Percentiles rank a stretch among this genome's conserved stretches.
Conservation (phyloP, 2,797 vertebrate species). For the Anguilla pacifica region DNA sequence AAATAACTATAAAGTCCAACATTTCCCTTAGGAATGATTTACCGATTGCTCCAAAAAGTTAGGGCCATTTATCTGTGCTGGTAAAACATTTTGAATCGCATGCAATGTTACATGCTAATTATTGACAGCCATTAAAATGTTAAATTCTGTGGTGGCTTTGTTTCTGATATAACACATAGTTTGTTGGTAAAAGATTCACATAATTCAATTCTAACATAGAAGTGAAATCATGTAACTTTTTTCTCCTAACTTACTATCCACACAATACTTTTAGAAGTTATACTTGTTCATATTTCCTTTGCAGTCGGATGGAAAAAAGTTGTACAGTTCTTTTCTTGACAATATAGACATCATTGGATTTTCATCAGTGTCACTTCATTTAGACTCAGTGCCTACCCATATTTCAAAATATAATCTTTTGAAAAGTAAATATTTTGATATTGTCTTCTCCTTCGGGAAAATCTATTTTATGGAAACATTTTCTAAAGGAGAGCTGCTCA, state of each 20-base stretch:
- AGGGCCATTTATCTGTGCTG: constrained; percentile 20
- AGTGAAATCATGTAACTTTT: not conserved
- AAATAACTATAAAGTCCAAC: constrained; percentile 14
- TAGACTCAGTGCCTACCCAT: constrained; percentile 17
- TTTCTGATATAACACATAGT: not conserved
- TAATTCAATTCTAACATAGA: not conserved
- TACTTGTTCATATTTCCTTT: constrained; percentile 21
- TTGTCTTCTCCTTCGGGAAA: constrained; percentile 34
- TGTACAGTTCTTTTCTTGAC: constrained; percentile 23
- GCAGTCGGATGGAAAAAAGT: not conserved
- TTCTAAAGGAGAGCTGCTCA: constrained; percentile 37
- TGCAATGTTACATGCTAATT: not conserved
- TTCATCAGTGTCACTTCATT: constrained; percentile 31
- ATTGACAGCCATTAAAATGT: not conserved
- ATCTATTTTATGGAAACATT: constrained; percentile 39
- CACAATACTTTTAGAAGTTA: not conserved
- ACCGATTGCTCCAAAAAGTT: not conserved
- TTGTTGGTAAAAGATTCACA: not conserved
- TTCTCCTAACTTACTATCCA: not conserved
- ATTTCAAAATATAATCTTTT: constrained; percentile 34
- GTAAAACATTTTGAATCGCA: not conserved
- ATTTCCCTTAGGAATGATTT: not conserved
- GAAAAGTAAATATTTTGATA: constrained; percentile 42
- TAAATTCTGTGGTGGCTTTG: not conserved
- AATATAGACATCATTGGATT: constrained; percentile 25